A percentile compares a stretch with the other conserved stretches of the same genome.
Evolutionary conservation across 2,888 invertebrate species (phyloP).

Genomic region (Nomada fucata): DNA sequence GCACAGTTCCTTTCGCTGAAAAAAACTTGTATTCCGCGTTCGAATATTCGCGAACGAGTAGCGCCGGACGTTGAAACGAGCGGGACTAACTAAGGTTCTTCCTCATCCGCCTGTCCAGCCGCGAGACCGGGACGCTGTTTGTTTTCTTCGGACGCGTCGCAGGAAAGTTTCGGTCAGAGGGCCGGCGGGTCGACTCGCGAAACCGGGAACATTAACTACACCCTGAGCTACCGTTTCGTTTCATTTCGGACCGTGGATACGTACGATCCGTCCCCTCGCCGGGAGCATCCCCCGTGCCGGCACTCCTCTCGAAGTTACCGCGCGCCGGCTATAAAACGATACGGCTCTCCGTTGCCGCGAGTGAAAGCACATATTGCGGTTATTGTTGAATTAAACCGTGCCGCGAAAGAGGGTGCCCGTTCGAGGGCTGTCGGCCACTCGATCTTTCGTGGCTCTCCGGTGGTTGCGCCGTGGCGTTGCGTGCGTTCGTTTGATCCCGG

Average conservation of each 20-base stretch:
- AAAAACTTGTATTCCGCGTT: constrained; percentile 33
- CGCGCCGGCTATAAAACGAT: constrained; percentile 81
- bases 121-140: too few relatives aligned
- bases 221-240: constrained; percentile 80
- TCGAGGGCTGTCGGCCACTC: neutral
- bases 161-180: constrained; percentile 1
- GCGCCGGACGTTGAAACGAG: constrained; percentile 16
- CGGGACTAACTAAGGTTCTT: too few relatives aligned
- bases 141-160: too few relatives aligned
- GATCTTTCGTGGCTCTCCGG: neutral
- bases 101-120: too few relatives aligned
- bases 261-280: constrained; percentile 64
- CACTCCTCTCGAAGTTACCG: constrained; percentile 74
- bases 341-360: constrained; percentile 69
- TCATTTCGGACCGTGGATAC: constrained; percentile 68
- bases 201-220: constrained; percentile 78
- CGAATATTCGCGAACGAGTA: constrained; percentile 28
- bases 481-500: neutral
- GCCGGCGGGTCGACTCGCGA: constrained; percentile 41
- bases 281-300: constrained; percentile 64
- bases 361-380: constrained; percentile 79
- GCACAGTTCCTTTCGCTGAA: constrained; percentile 43
- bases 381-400: constrained; percentile 75
- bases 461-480: neutral
- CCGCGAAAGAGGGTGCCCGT: constrained; percentile 32